phyloP scores from a whole-genome alignment of 92 coral and sea anemone genomes.

The Montipora capitata region DNA sequence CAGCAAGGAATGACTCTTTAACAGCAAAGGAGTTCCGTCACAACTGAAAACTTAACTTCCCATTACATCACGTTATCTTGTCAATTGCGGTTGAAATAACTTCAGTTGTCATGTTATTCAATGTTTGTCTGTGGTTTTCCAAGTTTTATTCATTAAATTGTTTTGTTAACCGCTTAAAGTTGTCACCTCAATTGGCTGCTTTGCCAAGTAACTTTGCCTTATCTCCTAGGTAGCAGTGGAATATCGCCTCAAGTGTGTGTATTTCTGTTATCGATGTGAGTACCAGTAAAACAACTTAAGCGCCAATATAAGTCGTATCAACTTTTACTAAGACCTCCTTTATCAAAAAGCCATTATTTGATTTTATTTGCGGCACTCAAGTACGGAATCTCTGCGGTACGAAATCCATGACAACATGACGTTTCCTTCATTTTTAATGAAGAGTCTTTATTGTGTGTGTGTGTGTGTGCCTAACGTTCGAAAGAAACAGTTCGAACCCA shows the following conservation, averaged over 20 bases:
- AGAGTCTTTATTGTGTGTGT: background rate
- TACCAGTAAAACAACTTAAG: too few species aligned
- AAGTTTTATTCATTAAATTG: conserved; percentile 3
- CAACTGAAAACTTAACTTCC: too few species aligned
- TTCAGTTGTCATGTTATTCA: background rate
- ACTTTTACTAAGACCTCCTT: too few species aligned
- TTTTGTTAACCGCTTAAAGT: background rate
- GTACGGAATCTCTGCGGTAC: background rate
- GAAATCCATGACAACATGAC: background rate
- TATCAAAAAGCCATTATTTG: background rate
- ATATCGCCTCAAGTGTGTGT: too few species aligned
- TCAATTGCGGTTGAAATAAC: background rate
- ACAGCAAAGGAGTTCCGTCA: too few species aligned
- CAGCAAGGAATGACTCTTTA: too few species aligned
- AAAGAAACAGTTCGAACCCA: background rate
- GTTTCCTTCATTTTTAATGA: background rate
- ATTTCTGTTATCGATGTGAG: too few species aligned
- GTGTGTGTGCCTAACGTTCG: background rate
- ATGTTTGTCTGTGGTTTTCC: background rate
- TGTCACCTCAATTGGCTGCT: background rate
- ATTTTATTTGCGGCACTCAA: background rate
- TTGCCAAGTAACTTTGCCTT: background rate
- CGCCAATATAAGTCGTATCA: background rate
- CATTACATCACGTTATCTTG: background rate
- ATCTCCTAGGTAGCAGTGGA: background rate